Base-by-base conservation (phyloP, 2,797 vertebrate genomes). In the Choloepus didactylus region DNA sequence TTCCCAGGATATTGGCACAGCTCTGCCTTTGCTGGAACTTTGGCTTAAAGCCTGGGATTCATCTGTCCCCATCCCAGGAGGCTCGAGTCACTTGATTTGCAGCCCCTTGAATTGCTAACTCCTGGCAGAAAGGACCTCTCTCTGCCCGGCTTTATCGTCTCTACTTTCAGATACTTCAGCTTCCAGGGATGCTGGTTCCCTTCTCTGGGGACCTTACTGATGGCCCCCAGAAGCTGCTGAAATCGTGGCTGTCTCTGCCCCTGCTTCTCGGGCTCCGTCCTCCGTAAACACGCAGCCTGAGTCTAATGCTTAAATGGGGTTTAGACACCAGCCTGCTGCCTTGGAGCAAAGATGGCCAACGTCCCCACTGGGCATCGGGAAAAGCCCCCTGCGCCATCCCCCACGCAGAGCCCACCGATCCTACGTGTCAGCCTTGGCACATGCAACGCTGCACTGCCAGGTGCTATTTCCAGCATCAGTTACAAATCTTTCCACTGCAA, bases 21-120 rank as follows among this genome's bases (percentile, higher is more conserved):
- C 19, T 72, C 62, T 5, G 46, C n/a, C 41, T 46, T 21, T 29
- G 38, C 76, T 19, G 70, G 66, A 69, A 67, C 49, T 79, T 49
- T 4, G 19, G 69, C 35, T 0, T 7, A 38, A 67, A 86, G 31
- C 3, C 6, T 41, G 38, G 9, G 41, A 6, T 7, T 15, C 35
- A 9, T 7, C 5, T 12, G 29, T 19, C 60, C 19, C 56, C 56
- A 23, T 21, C 62, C 38, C 1, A 0, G 0, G 8, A 11, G 31
- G 60, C 16, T 69, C 27, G 4, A 44, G 6, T 54, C 27, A 15
- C 16, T 9, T 60, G 76, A 19, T 29, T 44, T 41, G 67, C 18
- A 9, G 9, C 10, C 1, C 46, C 62, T 31, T 41, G 54, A 27
- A n/a, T 6, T 18, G 51, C 44, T 49, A 5, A 72, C 12, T 44